phyloP scores from a whole-genome alignment of 1,140 invertebrate genomes.

The Phocides pigmalion region DNA sequence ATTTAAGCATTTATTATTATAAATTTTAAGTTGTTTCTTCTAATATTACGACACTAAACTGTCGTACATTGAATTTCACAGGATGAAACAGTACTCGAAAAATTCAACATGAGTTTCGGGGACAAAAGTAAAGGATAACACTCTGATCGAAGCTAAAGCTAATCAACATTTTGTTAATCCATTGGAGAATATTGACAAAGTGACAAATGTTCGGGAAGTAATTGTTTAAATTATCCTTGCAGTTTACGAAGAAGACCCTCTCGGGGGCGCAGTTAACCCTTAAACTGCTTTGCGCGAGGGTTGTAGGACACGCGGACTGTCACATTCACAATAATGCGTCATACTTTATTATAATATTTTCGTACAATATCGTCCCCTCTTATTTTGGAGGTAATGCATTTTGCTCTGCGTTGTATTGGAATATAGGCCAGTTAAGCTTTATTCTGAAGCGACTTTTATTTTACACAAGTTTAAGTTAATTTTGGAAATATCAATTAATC shows the following conservation, averaged over 20 bases:
- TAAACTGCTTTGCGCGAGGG: constrained; percentile 56
- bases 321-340: constrained; percentile 75
- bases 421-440: constrained; percentile 6
- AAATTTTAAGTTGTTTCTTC: no score
- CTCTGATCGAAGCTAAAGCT: neutral
- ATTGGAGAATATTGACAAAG: constrained; percentile 38
- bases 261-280: constrained; percentile 57
- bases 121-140: no score
- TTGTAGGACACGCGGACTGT: constrained; percentile 70
- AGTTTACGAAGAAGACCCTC: constrained; percentile 66
- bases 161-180: constrained; percentile 9
- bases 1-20: no score
- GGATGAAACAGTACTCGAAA: no score
- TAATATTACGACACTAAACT: no score
- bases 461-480: no score
- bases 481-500: no score
- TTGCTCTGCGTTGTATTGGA: constrained; percentile 3
- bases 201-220: constrained; percentile 61
- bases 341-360: constrained; percentile 80
- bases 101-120: no score
- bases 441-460: no score
- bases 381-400: constrained; percentile 21
- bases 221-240: constrained; percentile 65
- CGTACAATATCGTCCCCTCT: constrained; percentile 55
- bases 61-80: no score